phyloP scores from a whole-genome alignment of 2,888 invertebrate genomes.

The Epicampocera succincta region DNA sequence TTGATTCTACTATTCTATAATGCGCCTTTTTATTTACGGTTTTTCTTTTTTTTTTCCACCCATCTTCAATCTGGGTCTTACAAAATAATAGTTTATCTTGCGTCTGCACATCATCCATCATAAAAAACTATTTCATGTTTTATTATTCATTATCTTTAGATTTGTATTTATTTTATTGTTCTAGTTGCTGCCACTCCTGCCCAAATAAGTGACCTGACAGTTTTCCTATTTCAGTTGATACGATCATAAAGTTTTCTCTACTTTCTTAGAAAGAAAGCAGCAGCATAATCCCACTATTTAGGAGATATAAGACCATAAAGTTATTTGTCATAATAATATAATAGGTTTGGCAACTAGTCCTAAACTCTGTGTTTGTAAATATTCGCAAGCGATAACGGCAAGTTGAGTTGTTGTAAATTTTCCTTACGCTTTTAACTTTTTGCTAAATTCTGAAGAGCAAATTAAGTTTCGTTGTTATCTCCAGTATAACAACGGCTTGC shows the following conservation, averaged over 20 bases:
- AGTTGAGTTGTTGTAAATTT: too few relatives aligned
- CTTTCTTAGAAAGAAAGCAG: neutral
- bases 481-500: too few relatives aligned
- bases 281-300: neutral
- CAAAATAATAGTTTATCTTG: slow-evolving; percentile 49
- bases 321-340: slow-evolving; percentile 52
- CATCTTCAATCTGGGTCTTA: slow-evolving; percentile 20
- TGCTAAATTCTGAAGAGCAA: too few relatives aligned
- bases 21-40: neutral
- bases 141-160: slow-evolving; percentile 44
- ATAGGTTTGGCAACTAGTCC: slow-evolving; percentile 31
- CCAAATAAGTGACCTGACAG: neutral
- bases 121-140: slow-evolving; percentile 31
- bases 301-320: slow-evolving; percentile 2
- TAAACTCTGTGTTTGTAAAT: slow-evolving; percentile 33
- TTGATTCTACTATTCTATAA: too few relatives aligned
- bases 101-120: slow-evolving; percentile 47
- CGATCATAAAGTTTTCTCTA: neutral
- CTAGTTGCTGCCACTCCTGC: neutral
- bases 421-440: too few relatives aligned
- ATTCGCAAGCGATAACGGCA: too few relatives aligned
- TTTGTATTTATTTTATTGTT: slow-evolving; percentile 37
- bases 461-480: too few relatives aligned
- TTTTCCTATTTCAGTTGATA: slow-evolving; percentile 3
- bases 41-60: neutral